Evolutionary conservation across 2,113 vertebrate genomes (phyloP).

Genomic region (Poecile atricapillus): DNA sequence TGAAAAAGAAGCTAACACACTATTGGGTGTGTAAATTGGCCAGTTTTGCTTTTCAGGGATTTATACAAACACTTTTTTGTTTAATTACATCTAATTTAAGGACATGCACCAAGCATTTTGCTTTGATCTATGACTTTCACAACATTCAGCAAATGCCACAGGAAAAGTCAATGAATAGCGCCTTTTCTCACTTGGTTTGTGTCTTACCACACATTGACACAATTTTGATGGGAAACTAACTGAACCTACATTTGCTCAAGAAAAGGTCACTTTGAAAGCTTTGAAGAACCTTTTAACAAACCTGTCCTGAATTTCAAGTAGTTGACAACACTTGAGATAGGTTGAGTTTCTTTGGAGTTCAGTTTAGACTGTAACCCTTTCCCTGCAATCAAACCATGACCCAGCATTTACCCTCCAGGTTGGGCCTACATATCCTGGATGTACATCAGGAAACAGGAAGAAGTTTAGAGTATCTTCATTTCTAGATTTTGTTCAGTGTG

Average conservation of each 20-base stretch:
- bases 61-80: conserved; percentile 4
- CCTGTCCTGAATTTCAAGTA: conserved; percentile 35
- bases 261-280: background rate
- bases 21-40: background rate
- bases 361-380: background rate
- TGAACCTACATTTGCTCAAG: background rate
- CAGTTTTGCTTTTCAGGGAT: conserved; percentile 18
- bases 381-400: background rate
- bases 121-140: conserved; percentile 25
- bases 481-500: background rate
- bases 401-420: background rate
- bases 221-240: conserved; percentile 6
- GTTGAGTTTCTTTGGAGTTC: background rate
- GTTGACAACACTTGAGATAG: background rate
- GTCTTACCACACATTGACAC: background rate
- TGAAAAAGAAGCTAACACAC: background rate
- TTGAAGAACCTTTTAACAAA: conserved; percentile 14
- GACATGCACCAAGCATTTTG: background rate
- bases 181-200: background rate
- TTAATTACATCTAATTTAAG: conserved; percentile 26
- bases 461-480: background rate
- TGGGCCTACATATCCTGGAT: background rate
- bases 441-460: background rate
- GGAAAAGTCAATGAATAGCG: background rate
- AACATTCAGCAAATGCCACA: background rate